These are phyloP conservation scores for Thamnophis sirtalis DNA, from an alignment of 2,113 vertebrate species.

Conservation along the genomic window DNA sequence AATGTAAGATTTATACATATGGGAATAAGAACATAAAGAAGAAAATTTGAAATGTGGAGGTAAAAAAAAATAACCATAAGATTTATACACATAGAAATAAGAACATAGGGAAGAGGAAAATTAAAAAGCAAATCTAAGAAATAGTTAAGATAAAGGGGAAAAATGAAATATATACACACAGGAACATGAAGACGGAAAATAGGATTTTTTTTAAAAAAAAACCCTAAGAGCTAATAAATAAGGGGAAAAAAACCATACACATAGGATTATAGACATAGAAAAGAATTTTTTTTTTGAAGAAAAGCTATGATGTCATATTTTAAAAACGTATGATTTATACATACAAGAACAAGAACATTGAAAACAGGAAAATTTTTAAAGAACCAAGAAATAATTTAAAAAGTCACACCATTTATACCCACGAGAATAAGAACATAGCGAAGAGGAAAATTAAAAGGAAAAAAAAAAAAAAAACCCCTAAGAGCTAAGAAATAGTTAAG, in stretches of 20 bases:
- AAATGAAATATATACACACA: background rate
- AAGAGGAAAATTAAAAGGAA: background rate
- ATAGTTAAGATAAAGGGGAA: background rate
- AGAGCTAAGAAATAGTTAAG: background rate
- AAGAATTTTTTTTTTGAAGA: background rate
- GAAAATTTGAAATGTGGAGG: too few species aligned
- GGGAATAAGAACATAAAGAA: too few species aligned
- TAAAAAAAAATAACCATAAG: too few species aligned
- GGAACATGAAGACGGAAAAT: background rate
- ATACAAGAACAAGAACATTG: background rate
- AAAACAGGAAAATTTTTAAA: background rate
- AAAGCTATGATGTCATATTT: background rate
- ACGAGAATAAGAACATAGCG: background rate
- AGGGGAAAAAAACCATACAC: background rate
- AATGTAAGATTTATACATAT: too few species aligned
- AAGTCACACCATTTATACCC: background rate
- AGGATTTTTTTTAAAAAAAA: background rate
- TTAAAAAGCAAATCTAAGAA: background rate
- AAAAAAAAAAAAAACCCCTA: background rate
- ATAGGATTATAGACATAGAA: background rate
- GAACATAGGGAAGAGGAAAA: background rate
- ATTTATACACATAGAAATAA: too few species aligned
- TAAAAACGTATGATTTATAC: background rate
- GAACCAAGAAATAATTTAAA: background rate
- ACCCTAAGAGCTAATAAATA: background rate